Evolutionary conservation across 2,888 invertebrate species (phyloP).

Genomic region (Synergus itoensis): DNA sequence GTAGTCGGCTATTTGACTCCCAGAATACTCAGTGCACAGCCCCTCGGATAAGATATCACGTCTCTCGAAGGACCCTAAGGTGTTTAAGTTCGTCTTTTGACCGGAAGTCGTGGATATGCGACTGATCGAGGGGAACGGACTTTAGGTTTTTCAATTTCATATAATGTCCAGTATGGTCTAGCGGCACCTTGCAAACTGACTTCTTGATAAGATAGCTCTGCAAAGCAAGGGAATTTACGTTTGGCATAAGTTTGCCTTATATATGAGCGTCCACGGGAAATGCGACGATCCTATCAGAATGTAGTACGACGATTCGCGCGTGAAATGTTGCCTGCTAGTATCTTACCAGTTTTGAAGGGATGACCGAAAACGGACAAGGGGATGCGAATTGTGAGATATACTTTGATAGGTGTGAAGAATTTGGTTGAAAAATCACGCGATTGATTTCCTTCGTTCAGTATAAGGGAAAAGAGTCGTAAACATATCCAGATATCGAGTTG

Average conservation of each 20-base stretch:
- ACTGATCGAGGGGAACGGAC: slow-evolving; percentile 42
- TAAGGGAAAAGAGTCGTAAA: neutral
- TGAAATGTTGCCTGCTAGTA: slow-evolving; percentile 71
- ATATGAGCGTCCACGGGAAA: slow-evolving; percentile 77
- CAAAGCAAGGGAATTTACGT: slow-evolving; percentile 72
- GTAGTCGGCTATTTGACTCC: too few species aligned
- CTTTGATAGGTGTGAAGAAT: slow-evolving; percentile 10
- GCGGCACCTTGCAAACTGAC: slow-evolving; percentile 69
- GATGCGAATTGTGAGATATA: slow-evolving; percentile 6
- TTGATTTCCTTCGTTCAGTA: slow-evolving; percentile 18
- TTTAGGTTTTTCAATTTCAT: slow-evolving; percentile 76
- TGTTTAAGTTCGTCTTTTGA: slow-evolving; percentile 49
- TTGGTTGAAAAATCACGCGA: neutral
- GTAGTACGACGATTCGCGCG: slow-evolving; percentile 61
- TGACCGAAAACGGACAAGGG: slow-evolving; percentile 38
- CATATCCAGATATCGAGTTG: neutral
- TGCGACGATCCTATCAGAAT: slow-evolving; percentile 75
- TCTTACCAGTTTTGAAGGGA: slow-evolving; percentile 65
- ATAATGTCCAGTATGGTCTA: slow-evolving; percentile 73
- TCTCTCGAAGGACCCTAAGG: neutral
- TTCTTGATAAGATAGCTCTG: slow-evolving; percentile 74
- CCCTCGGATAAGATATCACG: too few species aligned
- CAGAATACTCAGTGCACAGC: too few species aligned
- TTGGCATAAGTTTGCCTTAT: slow-evolving; percentile 76
- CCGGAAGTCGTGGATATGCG: slow-evolving; percentile 55